Conservation (phyloP, 2,888 invertebrate genomes). For the Danaus chrysippus region DNA sequence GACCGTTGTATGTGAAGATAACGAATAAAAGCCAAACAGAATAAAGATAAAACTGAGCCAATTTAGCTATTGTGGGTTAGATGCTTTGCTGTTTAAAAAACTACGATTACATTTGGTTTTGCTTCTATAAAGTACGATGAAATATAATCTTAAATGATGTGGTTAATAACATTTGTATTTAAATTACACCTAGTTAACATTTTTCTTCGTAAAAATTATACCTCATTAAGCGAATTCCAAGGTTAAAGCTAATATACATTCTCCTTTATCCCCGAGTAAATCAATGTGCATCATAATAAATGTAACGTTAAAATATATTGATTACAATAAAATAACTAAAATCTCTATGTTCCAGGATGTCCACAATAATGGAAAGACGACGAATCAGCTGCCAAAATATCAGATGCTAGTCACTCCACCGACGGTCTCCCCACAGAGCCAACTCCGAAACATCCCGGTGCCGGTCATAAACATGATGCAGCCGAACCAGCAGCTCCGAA, state of each 20-base stretch:
- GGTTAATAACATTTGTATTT: too few relatives aligned
- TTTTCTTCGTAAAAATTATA: too few relatives aligned
- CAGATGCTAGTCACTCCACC: constrained; percentile 47
- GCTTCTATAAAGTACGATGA: too few relatives aligned
- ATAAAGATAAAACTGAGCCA: constrained; percentile 22
- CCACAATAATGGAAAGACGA: constrained; percentile 43
- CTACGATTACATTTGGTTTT: too few relatives aligned
- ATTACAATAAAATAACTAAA: constrained; percentile 26
- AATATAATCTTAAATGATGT: too few relatives aligned
- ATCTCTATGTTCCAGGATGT: constrained; percentile 56
- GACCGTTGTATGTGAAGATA: constrained; percentile 19
- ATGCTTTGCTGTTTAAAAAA: too few relatives aligned
- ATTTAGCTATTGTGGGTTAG: constrained; percentile 8
- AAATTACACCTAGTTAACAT: too few relatives aligned
- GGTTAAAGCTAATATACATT: constrained; percentile 50
- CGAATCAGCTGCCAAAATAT: constrained; percentile 44
- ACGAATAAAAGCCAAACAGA: constrained; percentile 20
- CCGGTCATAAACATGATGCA: constrained; percentile 61
- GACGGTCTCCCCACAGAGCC: constrained; percentile 35
- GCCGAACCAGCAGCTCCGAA: constrained; percentile 44
- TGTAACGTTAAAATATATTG: neutral
- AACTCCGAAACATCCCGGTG: constrained; percentile 46
- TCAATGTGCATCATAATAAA: constrained; percentile 47
- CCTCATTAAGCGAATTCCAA: constrained; percentile 9
- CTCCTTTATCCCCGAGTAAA: constrained; percentile 18